Base-by-base conservation (phyloP, 2,113 vertebrate genomes). In the Phalacrocorax brasilianus region DNA sequence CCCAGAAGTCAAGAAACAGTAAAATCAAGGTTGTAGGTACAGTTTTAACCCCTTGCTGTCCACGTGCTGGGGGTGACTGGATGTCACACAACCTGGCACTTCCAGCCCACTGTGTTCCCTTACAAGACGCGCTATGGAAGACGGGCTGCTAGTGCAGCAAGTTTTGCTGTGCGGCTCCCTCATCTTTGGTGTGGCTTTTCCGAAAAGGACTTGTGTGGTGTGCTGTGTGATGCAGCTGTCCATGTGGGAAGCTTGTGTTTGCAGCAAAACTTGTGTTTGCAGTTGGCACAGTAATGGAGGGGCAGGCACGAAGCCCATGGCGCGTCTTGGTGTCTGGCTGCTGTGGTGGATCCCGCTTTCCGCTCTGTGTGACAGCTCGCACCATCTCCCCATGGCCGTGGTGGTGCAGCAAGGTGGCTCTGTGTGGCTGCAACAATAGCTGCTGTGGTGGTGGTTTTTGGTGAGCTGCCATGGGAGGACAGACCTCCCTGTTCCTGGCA, bases 371-470 rank as follows among this genome's bases (percentile, higher is more conserved):
- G 68, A 10, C 32, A 62, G 33, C 87, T 66, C 30, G 3, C 30
- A 8, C 55, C 55, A 67, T 16, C 30, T 65, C 6, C 35, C 47
- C 8, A 2, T 1, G 63, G 11, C 27, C 5, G 2, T 7, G 6
- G 30, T 9, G 76, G 2, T 22, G 21, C 9, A 3, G 33, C n/a
- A n/a, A 50, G 49, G 24, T 68, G 86, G 62, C 21, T 87, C 49
- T 18, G 1, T 0, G 3, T 1, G 6, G 35, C 38, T 75, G 19
- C 56, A n/a, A 5, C 6, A 4, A 4, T 24, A 50, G 23, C 17
- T 56, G 28, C 53, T 16, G 42, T 23, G 49, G 21, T 52, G 50
- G 44, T 50, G 44, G 2, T 9, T 58, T 89, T 70, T 20, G 77
- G 68, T 42, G 55, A 77, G 49, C 82, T 85, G 63, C 49, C 12